Evolutionary conservation across 2,888 invertebrate species (phyloP).

Genomic region (Drosophila tanythrix): DNA sequence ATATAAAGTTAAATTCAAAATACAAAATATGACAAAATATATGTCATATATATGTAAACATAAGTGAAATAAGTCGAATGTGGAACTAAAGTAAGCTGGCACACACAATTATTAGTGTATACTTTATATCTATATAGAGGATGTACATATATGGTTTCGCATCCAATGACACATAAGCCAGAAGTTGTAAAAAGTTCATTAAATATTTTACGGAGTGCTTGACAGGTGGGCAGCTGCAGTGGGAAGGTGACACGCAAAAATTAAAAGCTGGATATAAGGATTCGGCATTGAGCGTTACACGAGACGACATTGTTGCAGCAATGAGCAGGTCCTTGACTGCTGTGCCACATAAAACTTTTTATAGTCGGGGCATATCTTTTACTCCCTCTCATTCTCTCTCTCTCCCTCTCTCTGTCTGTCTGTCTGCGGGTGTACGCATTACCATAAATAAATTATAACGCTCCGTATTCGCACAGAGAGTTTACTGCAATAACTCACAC

Average conservation of each 20-base stretch:
- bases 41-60: not conserved
- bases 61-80: not conserved
- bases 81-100: conserved; percentile 13
- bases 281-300: conserved; percentile 63
- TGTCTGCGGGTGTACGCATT: conserved; percentile 64
- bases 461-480: conserved; percentile 68
- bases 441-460: conserved; percentile 80
- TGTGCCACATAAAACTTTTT: conserved; percentile 70
- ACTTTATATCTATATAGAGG: not conserved
- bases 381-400: not conserved
- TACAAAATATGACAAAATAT: conserved; percentile 1
- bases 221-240: conserved; percentile 51
- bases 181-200: conserved; percentile 70
- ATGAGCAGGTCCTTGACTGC: conserved; percentile 13
- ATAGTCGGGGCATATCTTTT: conserved; percentile 35
- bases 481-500: conserved; percentile 76
- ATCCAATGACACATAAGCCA: conserved; percentile 29
- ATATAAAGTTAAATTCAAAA: not conserved
- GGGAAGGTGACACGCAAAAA: conserved; percentile 69
- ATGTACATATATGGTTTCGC: conserved; percentile 8
- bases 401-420: not conserved
- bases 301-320: conserved; percentile 63
- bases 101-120: not conserved
- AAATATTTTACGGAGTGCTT: conserved; percentile 64
- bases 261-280: conserved; percentile 77